Evolutionary conservation across 2,888 invertebrate species (phyloP).

Genomic region (Xanthia icteritia): DNA sequence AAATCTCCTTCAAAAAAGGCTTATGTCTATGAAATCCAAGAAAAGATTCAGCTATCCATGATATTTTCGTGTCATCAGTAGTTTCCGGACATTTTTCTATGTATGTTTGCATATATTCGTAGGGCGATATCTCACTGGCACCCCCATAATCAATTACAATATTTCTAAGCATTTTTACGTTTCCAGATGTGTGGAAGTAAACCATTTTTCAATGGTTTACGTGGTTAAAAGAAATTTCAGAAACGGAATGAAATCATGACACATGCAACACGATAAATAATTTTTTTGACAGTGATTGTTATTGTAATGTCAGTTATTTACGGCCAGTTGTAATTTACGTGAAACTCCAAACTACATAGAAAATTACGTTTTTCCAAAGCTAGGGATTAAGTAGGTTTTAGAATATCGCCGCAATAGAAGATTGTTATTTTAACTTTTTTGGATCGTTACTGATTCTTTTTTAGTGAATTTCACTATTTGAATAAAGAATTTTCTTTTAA

Average conservation of each 20-base stretch:
- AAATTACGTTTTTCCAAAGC: neutral
- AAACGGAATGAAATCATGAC: slow-evolving; percentile 74
- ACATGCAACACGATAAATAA: slow-evolving; percentile 72
- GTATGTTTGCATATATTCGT: slow-evolving; percentile 84
- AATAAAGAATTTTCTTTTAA: no score
- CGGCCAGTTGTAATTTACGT: slow-evolving; percentile 28
- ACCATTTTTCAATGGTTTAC: slow-evolving; percentile 78
- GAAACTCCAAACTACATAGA: slow-evolving; percentile 29
- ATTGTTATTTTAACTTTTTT: no score
- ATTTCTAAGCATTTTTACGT: slow-evolving; percentile 82
- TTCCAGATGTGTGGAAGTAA: slow-evolving; percentile 84
- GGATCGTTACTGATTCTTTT: no score
- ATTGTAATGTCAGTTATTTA: slow-evolving; percentile 9
- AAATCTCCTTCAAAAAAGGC: slow-evolving; percentile 77
- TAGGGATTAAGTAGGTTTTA: no score
- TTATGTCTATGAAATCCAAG: slow-evolving; percentile 81
- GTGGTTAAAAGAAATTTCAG: slow-evolving; percentile 62
- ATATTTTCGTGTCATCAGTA: slow-evolving; percentile 80
- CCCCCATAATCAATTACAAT: slow-evolving; percentile 79
- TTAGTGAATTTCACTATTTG: no score
- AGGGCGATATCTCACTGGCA: slow-evolving; percentile 76
- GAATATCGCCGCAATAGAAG: no score
- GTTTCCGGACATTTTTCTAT: slow-evolving; percentile 82
- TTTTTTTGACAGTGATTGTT: slow-evolving; percentile 70
- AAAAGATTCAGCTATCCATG: slow-evolving; percentile 85